Evolutionary conservation across 2,797 vertebrate species (phyloP).

Genomic region (Rachycentron canadum): DNA sequence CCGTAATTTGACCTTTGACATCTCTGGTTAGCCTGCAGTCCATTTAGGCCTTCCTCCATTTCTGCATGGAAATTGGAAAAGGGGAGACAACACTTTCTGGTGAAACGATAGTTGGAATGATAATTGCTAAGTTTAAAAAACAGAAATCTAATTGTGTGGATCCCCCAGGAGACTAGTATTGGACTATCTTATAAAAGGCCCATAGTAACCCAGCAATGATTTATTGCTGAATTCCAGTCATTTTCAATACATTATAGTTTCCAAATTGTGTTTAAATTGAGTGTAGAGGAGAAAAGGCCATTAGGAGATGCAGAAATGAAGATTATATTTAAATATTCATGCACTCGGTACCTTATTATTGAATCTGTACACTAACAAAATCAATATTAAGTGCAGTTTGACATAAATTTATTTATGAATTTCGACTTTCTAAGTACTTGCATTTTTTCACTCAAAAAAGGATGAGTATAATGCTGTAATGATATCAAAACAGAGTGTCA

Average conservation of each 20-base stretch:
- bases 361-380: slow-evolving; percentile 99
- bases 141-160: slow-evolving; percentile 98
- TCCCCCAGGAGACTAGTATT: slow-evolving; percentile 93
- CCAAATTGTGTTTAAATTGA: slow-evolving; percentile 99
- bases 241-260: slow-evolving; percentile 99
- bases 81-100: slow-evolving; percentile 90
- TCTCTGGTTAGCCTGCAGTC: slow-evolving; percentile 78
- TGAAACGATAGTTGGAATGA: slow-evolving; percentile 95
- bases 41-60: slow-evolving; percentile 79
- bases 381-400: slow-evolving; percentile 99
- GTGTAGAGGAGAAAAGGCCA: slow-evolving; percentile 99
- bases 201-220: slow-evolving; percentile 97
- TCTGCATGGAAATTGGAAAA: slow-evolving; percentile 80
- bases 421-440: slow-evolving; percentile 99
- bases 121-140: slow-evolving; percentile 99
- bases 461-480: slow-evolving; percentile 99
- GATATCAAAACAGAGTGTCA: slow-evolving; percentile 99
- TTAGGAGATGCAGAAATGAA: slow-evolving; percentile 99
- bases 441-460: slow-evolving; percentile 99
- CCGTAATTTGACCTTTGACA: slow-evolving; percentile 91
- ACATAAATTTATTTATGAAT: slow-evolving; percentile 99
- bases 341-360: slow-evolving; percentile 99
- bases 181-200: slow-evolving; percentile 98
- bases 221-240: slow-evolving; percentile 99
- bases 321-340: slow-evolving; percentile 99